A percentile compares a stretch with the other conserved stretches of the same genome.
Conservation (phyloP, 2,797 vertebrate genomes). For the Silurus lanzhouensis region DNA sequence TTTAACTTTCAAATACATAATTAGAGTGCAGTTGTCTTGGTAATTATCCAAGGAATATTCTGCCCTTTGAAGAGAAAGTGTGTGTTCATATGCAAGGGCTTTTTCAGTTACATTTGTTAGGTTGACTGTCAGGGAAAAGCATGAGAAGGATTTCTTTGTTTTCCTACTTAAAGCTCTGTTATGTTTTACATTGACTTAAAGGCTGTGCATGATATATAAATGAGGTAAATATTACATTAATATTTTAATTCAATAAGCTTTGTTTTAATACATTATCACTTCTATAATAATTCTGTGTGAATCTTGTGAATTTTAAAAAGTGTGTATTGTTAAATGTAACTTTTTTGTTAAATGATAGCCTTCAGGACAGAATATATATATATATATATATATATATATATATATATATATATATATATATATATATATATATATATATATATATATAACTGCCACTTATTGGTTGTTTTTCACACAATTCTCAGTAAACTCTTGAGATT, state of each 20-base stretch:
- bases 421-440: no score
- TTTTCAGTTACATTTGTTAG: constrained; percentile 4
- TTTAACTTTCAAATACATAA: constrained; percentile 60
- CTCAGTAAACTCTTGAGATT: background rate
- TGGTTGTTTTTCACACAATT: background rate
- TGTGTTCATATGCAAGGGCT: constrained; percentile 29
- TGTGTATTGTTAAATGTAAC: no score
- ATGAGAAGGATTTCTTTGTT: background rate
- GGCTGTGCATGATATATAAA: background rate
- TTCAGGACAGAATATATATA: background rate
- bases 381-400: no score
- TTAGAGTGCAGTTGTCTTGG: constrained; percentile 48
- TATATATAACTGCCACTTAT: background rate
- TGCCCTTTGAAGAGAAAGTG: constrained; percentile 52
- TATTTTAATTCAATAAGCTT: no score
- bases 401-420: no score
- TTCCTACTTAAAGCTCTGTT: background rate
- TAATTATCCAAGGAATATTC: constrained; percentile 62
- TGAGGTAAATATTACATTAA: no score
- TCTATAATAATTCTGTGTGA: no score
- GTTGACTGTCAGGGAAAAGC: constrained; percentile 23
- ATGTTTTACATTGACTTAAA: background rate
- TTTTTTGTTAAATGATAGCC: no score
- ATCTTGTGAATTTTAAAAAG: no score
- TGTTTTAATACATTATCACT: no score